Conservation (phyloP, 2,888 invertebrate genomes). For the Drosophila gaucha region DNA sequence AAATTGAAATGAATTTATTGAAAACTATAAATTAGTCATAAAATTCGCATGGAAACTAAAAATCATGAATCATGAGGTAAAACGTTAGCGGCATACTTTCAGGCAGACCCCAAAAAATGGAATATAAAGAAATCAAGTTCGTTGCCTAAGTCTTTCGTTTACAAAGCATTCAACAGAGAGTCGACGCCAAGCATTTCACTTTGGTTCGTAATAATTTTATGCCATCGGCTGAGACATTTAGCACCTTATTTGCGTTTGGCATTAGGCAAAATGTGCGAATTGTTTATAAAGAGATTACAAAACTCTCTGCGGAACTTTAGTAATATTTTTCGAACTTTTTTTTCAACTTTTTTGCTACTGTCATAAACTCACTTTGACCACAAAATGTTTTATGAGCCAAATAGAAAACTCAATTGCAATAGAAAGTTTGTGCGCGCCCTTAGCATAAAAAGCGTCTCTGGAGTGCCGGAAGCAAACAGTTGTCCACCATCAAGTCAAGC, state of each 20-base stretch:
- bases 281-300: constrained; percentile 80
- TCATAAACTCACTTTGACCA: constrained; percentile 41
- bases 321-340: background rate
- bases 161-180: constrained; percentile 22
- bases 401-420: constrained; percentile 54
- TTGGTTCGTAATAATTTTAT: constrained; percentile 50
- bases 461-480: constrained; percentile 70
- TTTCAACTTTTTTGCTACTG: constrained; percentile 16
- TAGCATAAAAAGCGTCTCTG: constrained; percentile 62
- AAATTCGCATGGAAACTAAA: constrained; percentile 2
- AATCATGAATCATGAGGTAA: background rate
- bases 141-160: constrained; percentile 66
- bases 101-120: background rate
- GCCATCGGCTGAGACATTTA: constrained; percentile 64
- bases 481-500: constrained; percentile 34
- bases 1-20: background rate
- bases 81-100: constrained; percentile 32
- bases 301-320: constrained; percentile 55
- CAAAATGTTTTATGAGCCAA: constrained; percentile 49
- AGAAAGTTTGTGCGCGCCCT: constrained; percentile 62
- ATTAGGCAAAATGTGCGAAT: constrained; percentile 79
- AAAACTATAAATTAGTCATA: background rate
- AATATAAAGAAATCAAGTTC: constrained; percentile 25
- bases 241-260: constrained; percentile 75
- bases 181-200: constrained; percentile 40